These are phyloP conservation scores for Tragelaphus buxtoni DNA, from an alignment of 2,113 vertebrate species.

Conservation along the genomic window DNA sequence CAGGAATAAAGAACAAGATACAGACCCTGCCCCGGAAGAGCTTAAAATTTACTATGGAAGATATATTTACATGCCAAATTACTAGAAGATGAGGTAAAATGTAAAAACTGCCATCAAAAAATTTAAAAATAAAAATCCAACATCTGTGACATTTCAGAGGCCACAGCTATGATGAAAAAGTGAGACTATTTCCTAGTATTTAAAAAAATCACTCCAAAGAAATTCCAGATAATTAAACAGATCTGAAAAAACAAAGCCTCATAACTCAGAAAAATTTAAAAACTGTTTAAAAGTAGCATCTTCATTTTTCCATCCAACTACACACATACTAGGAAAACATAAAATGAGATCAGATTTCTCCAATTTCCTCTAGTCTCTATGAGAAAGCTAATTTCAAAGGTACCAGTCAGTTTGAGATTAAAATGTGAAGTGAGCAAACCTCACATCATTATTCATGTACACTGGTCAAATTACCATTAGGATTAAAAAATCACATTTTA, in stretches of 20 bases:
- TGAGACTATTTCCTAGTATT: neutral
- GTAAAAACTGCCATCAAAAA: neutral
- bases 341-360: slow-evolving; percentile 20
- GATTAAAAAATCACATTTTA: slow-evolving; percentile 42
- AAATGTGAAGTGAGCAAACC: neutral
- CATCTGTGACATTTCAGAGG: neutral
- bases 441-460: neutral
- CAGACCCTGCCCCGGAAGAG: neutral
- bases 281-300: neutral
- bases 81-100: neutral
- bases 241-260: neutral
- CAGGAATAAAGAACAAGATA: neutral
- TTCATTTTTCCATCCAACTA: slow-evolving; percentile 23
- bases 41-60: neutral
- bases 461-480: neutral
- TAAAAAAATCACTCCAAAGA: neutral
- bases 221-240: neutral
- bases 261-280: neutral
- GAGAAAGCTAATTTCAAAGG: slow-evolving; percentile 21
- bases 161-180: neutral
- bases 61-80: neutral
- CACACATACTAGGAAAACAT: neutral
- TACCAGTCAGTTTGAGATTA: neutral
- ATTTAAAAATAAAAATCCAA: neutral
- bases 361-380: neutral